phyloP scores from a whole-genome alignment of 2,797 vertebrate genomes.

The Brachyrhaphis roseni region DNA sequence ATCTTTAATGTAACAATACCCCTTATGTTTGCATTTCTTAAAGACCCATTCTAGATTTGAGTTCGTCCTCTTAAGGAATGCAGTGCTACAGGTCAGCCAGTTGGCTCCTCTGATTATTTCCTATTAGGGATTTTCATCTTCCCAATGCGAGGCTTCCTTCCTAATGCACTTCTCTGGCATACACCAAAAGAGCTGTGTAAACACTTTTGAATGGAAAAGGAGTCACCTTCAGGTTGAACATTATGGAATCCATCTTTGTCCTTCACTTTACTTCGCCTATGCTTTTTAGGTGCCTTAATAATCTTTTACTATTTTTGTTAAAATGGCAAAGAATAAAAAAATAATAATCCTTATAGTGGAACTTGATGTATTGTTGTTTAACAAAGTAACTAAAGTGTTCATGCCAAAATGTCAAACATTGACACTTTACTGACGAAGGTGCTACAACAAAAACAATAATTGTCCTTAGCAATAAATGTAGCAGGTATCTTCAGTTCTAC shows the following conservation, averaged over 20 bases:
- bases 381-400: too few species aligned
- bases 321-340: too few species aligned
- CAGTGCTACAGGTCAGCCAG: constrained; percentile 49
- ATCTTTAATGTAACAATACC: neutral
- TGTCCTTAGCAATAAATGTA: too few species aligned
- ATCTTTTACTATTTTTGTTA: too few species aligned
- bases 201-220: constrained; percentile 51
- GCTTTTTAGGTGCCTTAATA: neutral
- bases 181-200: constrained; percentile 63
- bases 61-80: constrained; percentile 46
- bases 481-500: too few species aligned
- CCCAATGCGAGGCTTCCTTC: constrained; percentile 51
- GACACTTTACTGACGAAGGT: too few species aligned
- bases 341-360: too few species aligned
- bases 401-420: too few species aligned
- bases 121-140: constrained; percentile 53
- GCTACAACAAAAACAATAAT: too few species aligned
- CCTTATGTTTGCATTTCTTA: constrained; percentile 30
- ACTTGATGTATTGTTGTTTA: too few species aligned
- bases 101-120: constrained; percentile 60
- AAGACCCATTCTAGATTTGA: constrained; percentile 26
- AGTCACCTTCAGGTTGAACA: constrained; percentile 68
- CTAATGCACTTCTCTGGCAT: constrained; percentile 52
- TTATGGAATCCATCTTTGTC: constrained; percentile 27
- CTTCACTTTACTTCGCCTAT: constrained; percentile 43